Evolutionary conservation across 1,140 invertebrate genomes (phyloP).

Genomic region (Holcopasites calliopsidis): DNA sequence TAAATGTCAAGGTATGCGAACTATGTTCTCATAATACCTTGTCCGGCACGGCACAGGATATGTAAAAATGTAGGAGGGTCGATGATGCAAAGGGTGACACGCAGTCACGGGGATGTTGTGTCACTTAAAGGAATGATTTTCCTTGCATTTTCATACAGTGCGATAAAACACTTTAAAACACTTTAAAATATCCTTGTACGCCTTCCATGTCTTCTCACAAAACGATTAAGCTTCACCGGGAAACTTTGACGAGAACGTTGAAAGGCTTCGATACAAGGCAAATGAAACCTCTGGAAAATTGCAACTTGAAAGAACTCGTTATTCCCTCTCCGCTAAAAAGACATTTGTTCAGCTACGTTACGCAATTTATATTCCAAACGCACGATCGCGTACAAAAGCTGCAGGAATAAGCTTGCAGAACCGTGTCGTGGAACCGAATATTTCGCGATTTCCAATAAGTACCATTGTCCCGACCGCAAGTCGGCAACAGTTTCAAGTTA

Average conservation of each 20-base stretch:
- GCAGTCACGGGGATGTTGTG: neutral
- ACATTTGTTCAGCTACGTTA: constrained; percentile 1
- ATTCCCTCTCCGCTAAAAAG: neutral
- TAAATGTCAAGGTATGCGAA: constrained; percentile 73
- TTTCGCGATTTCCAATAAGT: neutral
- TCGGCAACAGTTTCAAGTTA: neutral
- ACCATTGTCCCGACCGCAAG: neutral
- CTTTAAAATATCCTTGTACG: neutral
- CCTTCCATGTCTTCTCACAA: neutral
- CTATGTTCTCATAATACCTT: constrained; percentile 79
- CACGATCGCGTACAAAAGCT: neutral
- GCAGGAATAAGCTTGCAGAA: neutral
- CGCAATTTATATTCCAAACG: constrained; percentile 18
- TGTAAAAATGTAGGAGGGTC: constrained; percentile 53
- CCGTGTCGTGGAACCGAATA: neutral
- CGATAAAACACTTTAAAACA: too few species aligned
- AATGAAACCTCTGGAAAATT: constrained; percentile 64
- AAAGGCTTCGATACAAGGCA: constrained; percentile 49
- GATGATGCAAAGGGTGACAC: constrained; percentile 31
- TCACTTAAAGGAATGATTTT: neutral
- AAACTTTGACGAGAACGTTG: constrained; percentile 35
- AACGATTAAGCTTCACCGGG: neutral
- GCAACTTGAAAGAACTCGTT: constrained; percentile 39
- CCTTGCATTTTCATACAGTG: too few species aligned
- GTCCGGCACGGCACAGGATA: constrained; percentile 58